These are phyloP conservation scores for Falco cherrug DNA, from an alignment of 2,797 vertebrate genomes.

Conservation along the genomic window DNA sequence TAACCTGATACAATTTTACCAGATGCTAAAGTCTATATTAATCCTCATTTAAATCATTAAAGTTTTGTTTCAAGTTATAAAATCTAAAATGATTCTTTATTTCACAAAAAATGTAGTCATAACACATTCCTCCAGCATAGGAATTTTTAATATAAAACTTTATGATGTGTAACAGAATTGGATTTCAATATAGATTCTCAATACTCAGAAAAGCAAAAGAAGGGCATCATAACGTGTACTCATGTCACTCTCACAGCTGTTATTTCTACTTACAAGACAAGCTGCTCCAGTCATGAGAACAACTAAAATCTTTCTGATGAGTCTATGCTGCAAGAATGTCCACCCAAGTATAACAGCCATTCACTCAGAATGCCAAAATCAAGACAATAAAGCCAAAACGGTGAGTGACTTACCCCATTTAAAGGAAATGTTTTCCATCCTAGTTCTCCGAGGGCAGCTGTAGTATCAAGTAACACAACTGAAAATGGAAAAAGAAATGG, in stretches of 20 bases:
- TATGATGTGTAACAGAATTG: neutral
- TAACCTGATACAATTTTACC: neutral
- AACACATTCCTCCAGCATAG: rapidly evolving
- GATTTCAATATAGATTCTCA: neutral
- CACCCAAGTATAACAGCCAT: neutral
- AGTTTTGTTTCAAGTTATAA: neutral
- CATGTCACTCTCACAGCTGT: neutral
- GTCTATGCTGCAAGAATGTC: neutral
- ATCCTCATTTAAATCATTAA: neutral
- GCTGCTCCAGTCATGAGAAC: neutral
- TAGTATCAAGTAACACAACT: slow-evolving; percentile 96
- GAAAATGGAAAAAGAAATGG: slow-evolving; percentile 74
- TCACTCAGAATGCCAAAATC: neutral
- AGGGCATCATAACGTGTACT: neutral
- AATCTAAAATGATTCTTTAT: neutral
- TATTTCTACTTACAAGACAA: neutral
- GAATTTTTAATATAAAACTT: neutral
- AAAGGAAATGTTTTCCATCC: slow-evolving; percentile 96
- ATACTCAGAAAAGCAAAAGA: neutral
- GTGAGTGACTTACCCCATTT: slow-evolving; percentile 89
- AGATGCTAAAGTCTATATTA: neutral
- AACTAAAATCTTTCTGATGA: neutral
- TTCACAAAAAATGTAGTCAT: neutral
- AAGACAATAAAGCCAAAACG: neutral
- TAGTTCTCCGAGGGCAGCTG: slow-evolving; percentile 89